Percentiles rank a stretch among this genome's conserved stretches.
These are phyloP conservation scores for Nephrotoma appendiculata DNA, from an alignment of 2,888 invertebrate genomes.

Conservation along the genomic window DNA sequence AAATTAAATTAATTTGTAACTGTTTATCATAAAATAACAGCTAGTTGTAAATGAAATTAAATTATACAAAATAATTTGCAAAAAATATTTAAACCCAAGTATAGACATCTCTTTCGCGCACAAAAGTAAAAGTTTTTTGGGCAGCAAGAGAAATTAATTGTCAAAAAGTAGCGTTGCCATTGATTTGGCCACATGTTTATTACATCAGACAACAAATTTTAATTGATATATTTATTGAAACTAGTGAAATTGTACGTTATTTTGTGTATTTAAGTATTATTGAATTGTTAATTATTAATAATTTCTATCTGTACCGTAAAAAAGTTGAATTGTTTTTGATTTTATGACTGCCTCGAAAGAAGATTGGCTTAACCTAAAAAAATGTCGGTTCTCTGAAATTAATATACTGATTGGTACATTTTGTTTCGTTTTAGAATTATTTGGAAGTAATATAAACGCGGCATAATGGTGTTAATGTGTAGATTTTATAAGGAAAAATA, in stretches of 20 bases:
- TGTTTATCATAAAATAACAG: background rate
- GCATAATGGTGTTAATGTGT: conserved; percentile 78
- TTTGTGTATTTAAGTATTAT: background rate
- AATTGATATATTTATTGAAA: background rate
- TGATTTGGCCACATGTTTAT: conserved; percentile 1
- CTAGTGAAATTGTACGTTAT: background rate
- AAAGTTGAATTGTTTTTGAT: background rate
- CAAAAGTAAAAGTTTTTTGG: background rate
- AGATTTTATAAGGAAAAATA: conserved; percentile 95
- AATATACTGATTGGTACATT: background rate
- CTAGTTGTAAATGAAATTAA: background rate
- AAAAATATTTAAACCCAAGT: background rate
- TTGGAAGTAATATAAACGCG: background rate
- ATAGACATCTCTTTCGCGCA: background rate
- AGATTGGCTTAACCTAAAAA: background rate
- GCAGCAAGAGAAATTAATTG: background rate
- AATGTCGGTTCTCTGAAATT: background rate
- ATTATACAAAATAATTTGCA: background rate
- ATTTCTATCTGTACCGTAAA: background rate
- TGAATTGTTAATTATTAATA: background rate
- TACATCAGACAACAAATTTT: background rate
- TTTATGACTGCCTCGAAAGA: background rate
- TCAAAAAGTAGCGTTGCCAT: conserved; percentile 1
- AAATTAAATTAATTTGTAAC: background rate
- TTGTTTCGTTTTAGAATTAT: background rate